Conservation (phyloP, 2,113 vertebrate genomes). For the Enhydra lutris region DNA sequence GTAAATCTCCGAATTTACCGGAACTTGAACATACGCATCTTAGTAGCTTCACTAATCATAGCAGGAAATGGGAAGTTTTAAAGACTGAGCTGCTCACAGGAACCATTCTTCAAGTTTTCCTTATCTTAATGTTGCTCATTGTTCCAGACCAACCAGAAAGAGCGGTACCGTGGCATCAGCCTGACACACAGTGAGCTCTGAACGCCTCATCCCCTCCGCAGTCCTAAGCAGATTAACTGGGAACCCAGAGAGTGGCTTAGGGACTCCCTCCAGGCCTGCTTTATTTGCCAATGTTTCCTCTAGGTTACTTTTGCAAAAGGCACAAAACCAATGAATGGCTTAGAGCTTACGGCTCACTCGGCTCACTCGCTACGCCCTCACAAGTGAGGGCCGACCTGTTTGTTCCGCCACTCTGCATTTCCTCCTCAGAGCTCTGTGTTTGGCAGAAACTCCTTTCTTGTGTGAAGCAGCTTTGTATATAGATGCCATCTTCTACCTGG, state of each 20-base stretch:
- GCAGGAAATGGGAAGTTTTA: not conserved
- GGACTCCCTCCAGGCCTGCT: not conserved
- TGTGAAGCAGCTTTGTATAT: not conserved
- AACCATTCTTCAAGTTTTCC: not conserved
- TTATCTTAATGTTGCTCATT: not conserved
- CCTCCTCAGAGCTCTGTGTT: not conserved
- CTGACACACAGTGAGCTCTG: too few species aligned
- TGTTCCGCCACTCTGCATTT: not conserved
- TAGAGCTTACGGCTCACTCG: not conserved
- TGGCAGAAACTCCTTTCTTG: not conserved
- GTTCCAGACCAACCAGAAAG: not conserved
- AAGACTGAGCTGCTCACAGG: not conserved
- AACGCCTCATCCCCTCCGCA: not conserved
- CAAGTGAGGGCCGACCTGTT: accelerated
- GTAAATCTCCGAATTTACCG: not conserved
- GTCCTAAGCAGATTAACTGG: not conserved
- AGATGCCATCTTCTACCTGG: not conserved
- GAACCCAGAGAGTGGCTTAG: not conserved
- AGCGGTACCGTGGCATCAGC: accelerated
- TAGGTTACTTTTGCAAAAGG: not conserved
- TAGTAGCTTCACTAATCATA: not conserved
- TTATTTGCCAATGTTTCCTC: not conserved
- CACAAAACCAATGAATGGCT: not conserved
- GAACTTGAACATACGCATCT: not conserved
- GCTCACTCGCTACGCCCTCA: not conserved